Evolutionary conservation across 2,888 invertebrate genomes (phyloP), one percentile per base, ranked within the genome.

Genomic region (Rhingia rostrata): DNA sequence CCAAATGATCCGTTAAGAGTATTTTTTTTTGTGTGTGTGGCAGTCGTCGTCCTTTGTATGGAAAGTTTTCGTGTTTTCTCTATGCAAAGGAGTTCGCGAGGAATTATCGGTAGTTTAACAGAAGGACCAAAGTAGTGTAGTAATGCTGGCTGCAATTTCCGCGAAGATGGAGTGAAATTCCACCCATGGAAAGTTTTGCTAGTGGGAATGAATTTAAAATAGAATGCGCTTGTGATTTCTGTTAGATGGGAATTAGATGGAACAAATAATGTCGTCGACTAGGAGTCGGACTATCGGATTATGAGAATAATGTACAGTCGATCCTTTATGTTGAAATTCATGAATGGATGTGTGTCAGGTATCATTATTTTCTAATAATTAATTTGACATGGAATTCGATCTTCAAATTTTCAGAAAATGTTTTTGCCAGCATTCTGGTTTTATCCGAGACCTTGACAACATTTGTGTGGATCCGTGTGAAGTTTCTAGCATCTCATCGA

Each of bases 1-100:
- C 66, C 80, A 80, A 84, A 80, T 80, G 84, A 84, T 84, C 79
- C 79, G 79, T 79, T 84, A 74, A 79, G 63, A 54, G 63, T 51
- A 63, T 49, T 54, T 39, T 73, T 47, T 63, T 22, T 22, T 1
- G 22, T 22, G 22, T 72, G 49, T 14, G 43, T 12, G 5, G 22
- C 30, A 35, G 49, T n/a, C 47, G 61, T 32, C 45, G 10, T 37
- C 14, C 22, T n/a, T 45, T 56, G 14, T 56, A 22, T 12, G 53
- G 51, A 70, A 72, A 72, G 60, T 67, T 67, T 77, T 12, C 12
- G 30, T 47, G 47, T 22, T 7, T 47, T 47, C 39, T 53, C 6
- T 61, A 47, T 47, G 53, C 54, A 30, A 66, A 83, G 82, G 61
- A 78, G 56, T 67, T 67, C 14, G 43, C 72, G 51, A 66, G 67